phyloP scores from a whole-genome alignment of 2,797 vertebrate species.

The Threskiornis aethiopicus region DNA sequence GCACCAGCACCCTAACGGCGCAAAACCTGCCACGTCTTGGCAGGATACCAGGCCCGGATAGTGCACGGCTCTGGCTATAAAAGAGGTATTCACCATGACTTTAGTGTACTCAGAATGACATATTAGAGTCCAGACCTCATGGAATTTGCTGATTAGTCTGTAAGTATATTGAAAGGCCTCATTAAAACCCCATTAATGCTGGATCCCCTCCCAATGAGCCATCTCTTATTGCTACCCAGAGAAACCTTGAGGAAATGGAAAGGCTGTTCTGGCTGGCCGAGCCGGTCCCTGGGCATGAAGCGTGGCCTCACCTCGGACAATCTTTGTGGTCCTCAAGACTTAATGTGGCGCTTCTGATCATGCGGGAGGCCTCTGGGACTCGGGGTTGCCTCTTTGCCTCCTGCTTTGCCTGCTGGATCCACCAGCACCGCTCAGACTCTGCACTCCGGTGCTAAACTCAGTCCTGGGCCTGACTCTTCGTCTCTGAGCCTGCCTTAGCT shows the following conservation, averaged over 20 bases:
- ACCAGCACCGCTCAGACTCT: background rate
- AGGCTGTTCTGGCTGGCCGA: background rate
- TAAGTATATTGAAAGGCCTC: conserved; percentile 55
- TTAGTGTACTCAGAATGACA: conserved; percentile 32
- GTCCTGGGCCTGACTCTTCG: background rate
- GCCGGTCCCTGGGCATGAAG: background rate
- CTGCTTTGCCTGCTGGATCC: background rate
- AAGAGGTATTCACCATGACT: background rate
- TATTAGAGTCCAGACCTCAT: background rate
- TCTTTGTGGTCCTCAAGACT: background rate
- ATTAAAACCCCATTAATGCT: conserved; percentile 58
- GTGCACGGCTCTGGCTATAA: background rate
- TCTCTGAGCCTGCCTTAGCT: background rate
- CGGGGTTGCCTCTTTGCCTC: background rate
- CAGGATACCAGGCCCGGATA: background rate
- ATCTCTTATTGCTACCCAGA: conserved; percentile 63
- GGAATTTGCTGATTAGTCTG: conserved; percentile 60
- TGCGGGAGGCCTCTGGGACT: background rate
- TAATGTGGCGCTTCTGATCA: background rate
- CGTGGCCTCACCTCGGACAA: background rate
- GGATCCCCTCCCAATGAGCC: conserved; percentile 57
- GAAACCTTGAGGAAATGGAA: conserved; percentile 45
- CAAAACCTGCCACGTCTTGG: background rate
- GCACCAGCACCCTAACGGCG: background rate
- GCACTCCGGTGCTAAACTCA: background rate